A percentile compares a stretch with the other conserved stretches of the same genome.
These are phyloP conservation scores for Akabosia matsudoensis DNA, from an alignment of 1,140 invertebrate genomes.

Conservation along the genomic window DNA sequence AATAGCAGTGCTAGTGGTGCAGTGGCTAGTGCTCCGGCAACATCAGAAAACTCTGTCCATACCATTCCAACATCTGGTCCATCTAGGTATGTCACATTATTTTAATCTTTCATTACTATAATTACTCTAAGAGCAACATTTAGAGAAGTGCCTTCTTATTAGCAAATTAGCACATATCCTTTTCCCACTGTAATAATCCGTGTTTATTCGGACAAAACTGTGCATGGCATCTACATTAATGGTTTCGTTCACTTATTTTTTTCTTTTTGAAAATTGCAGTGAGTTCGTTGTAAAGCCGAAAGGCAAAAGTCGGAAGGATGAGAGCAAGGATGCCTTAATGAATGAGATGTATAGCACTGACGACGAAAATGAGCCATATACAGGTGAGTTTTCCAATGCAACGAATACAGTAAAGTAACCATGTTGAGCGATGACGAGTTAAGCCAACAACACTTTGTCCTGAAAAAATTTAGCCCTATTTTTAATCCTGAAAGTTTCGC, in stretches of 20 bases:
- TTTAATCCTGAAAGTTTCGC: too few relatives aligned
- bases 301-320: constrained; percentile 54
- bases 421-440: too few relatives aligned
- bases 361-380: constrained; percentile 53
- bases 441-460: neutral
- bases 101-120: too few relatives aligned
- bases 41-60: neutral
- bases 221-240: neutral
- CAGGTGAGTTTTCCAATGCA: constrained; percentile 53
- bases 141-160: too few relatives aligned
- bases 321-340: constrained; percentile 51
- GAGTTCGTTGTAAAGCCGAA: constrained; percentile 50
- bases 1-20: constrained; percentile 17
- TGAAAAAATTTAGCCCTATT: too few relatives aligned
- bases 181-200: too few relatives aligned
- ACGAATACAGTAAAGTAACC: too few relatives aligned
- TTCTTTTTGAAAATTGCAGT: constrained; percentile 45
- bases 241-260: neutral
- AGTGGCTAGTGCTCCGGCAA: neutral
- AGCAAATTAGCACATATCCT: too few relatives aligned
- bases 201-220: too few relatives aligned
- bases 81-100: too few relatives aligned
- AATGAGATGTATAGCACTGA: constrained; percentile 54
- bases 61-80: neutral
- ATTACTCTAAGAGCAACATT: too few relatives aligned